Evolutionary conservation across 2,113 vertebrate species (phyloP).

Genomic region (Thinocorus orbignyianus): DNA sequence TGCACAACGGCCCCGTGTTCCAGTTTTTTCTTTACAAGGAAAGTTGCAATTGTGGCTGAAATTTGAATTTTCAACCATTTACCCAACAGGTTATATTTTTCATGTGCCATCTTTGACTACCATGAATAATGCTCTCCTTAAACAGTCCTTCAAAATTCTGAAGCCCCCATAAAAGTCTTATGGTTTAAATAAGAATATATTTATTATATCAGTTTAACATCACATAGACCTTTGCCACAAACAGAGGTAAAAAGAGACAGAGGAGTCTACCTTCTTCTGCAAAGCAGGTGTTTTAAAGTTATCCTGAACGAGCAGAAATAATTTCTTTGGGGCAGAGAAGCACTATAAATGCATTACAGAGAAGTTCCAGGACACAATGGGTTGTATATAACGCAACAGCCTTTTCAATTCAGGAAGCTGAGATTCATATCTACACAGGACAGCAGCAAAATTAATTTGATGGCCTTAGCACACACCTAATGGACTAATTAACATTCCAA

Average conservation of each 20-base stretch:
- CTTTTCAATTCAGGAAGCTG: slow-evolving; percentile 9
- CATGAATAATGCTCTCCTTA: background rate
- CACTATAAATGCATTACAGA: background rate
- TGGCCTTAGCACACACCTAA: slow-evolving; percentile 4
- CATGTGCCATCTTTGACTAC: background rate
- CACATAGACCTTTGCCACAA: background rate
- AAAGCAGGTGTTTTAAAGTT: background rate
- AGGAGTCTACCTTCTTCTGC: background rate
- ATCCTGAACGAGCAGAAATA: background rate
- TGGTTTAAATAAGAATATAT: background rate
- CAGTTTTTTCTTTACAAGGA: background rate
- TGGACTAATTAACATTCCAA: slow-evolving; percentile 50
- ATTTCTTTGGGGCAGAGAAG: slow-evolving; percentile 1
- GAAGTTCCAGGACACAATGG: background rate
- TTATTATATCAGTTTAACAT: background rate
- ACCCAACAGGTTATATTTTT: background rate
- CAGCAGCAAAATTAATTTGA: slow-evolving; percentile 40
- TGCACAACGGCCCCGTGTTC: background rate
- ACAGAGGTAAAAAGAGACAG: background rate
- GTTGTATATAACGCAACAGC: background rate
- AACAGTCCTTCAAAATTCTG: background rate
- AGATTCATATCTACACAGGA: slow-evolving; percentile 1
- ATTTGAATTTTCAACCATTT: background rate
- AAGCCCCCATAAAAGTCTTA: background rate
- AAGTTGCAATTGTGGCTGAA: background rate